Conservation (phyloP, 2,113 vertebrate genomes). For the Leptodactylus fuscus region DNA sequence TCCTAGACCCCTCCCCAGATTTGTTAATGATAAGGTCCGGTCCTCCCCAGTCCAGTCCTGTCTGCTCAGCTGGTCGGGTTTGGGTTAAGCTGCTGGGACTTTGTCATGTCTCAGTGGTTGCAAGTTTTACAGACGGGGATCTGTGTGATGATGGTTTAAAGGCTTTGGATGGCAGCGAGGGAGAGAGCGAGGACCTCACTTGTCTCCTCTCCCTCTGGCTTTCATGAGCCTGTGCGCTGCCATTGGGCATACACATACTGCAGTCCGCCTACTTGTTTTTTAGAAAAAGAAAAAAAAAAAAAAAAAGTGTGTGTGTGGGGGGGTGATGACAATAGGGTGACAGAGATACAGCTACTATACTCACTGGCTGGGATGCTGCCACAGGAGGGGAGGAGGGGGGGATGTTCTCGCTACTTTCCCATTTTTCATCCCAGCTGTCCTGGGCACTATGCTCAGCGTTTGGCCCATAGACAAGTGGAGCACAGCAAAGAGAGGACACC, state of each 20-base stretch:
- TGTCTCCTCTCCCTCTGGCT: constrained; percentile 74
- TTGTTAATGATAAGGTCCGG: not conserved
- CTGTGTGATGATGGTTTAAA: constrained; percentile 82
- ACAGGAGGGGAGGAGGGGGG: not conserved
- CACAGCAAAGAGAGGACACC: not conserved
- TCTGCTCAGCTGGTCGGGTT: constrained; percentile 48
- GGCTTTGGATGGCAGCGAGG: constrained; percentile 87
- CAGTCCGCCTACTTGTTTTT: constrained; percentile 83
- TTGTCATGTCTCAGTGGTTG: constrained; percentile 84
- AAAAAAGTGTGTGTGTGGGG: constrained; percentile 65
- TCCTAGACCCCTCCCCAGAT: not conserved
- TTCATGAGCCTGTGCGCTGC: constrained; percentile 84
- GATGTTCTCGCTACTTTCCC: constrained; percentile 11
- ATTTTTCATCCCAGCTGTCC: constrained; percentile 23
- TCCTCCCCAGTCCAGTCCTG: not conserved
- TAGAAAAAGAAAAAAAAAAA: constrained; percentile 65
- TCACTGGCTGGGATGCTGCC: constrained; percentile 36
- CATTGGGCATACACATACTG: constrained; percentile 85
- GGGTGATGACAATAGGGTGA: constrained; percentile 80
- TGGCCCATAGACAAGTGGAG: not conserved
- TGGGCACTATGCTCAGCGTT: not conserved
- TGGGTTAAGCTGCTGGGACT: constrained; percentile 68
- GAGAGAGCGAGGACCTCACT: constrained; percentile 77
- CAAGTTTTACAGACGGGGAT: constrained; percentile 77
- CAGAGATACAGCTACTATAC: constrained; percentile 69